phyloP scores from a whole-genome alignment of 1,140 invertebrate species.

The Leptinotarsa lineolata region DNA sequence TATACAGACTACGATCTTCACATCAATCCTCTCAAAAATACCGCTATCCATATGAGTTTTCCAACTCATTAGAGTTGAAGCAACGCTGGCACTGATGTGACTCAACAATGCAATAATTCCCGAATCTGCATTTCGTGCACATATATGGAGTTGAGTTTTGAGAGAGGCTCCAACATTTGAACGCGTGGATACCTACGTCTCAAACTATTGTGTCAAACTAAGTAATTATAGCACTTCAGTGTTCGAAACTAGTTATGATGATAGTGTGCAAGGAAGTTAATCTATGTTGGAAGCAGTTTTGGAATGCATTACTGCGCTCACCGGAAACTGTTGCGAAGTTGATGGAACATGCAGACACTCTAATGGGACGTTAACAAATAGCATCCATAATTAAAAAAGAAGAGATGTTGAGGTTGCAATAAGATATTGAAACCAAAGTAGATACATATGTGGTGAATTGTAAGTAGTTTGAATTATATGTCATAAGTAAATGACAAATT shows the following conservation, averaged over 20 bases:
- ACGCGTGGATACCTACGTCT: conserved; percentile 1
- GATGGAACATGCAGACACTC: not conserved
- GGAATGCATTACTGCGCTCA: not conserved
- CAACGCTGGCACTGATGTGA: not conserved
- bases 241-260: conserved; percentile 13
- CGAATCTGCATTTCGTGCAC: not conserved
- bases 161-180: not conserved
- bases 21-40: not conserved
- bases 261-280: conserved; percentile 12
- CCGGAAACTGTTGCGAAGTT: not conserved
- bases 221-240: conserved; percentile 19
- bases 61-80: not conserved
- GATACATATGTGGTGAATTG: no score
- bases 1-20: no score
- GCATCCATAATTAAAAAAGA: no score
- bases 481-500: no score
- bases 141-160: not conserved
- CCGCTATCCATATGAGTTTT: not conserved
- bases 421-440: no score
- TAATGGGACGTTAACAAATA: not conserved
- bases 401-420: no score
- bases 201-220: conserved; percentile 11
- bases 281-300: conserved; percentile 5
- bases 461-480: no score
- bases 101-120: not conserved